A percentile compares a stretch with the other conserved stretches of the same genome.
These are phyloP conservation scores for Gnathonemus longibarbis DNA, from an alignment of 2,113 vertebrate genomes.

Conservation along the genomic window DNA sequence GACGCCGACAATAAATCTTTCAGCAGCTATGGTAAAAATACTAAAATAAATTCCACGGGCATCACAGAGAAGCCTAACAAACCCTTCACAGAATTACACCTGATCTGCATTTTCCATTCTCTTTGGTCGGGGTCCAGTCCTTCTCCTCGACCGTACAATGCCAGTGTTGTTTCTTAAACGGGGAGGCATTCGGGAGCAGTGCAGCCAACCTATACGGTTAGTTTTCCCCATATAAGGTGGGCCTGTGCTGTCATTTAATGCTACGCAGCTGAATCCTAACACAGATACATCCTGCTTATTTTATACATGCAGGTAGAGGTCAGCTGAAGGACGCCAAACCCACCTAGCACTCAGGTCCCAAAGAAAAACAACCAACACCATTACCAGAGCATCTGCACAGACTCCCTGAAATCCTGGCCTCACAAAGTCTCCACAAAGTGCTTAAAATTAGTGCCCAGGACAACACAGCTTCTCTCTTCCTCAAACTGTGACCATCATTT, in stretches of 20 bases:
- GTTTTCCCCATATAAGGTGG: conserved; percentile 10
- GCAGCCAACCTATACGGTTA: background rate
- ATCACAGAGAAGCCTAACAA: background rate
- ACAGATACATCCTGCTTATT: background rate
- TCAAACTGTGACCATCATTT: background rate
- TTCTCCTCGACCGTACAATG: background rate
- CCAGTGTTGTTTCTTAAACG: background rate
- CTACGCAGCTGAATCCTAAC: background rate
- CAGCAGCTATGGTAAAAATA: background rate
- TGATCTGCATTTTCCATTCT: background rate
- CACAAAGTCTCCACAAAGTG: no score
- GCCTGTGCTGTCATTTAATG: background rate
- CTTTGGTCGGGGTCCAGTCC: background rate
- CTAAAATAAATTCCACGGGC: background rate
- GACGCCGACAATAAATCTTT: background rate
- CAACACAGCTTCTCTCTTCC: background rate
- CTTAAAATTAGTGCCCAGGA: background rate
- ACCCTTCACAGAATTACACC: background rate
- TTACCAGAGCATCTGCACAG: background rate
- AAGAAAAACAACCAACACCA: background rate
- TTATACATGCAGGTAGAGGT: background rate
- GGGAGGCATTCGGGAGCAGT: background rate
- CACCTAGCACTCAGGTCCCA: background rate
- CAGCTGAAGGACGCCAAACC: background rate
- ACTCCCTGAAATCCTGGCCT: background rate